phyloP scores from a whole-genome alignment of 2,113 vertebrate species.

The Myodes glareolus region DNA sequence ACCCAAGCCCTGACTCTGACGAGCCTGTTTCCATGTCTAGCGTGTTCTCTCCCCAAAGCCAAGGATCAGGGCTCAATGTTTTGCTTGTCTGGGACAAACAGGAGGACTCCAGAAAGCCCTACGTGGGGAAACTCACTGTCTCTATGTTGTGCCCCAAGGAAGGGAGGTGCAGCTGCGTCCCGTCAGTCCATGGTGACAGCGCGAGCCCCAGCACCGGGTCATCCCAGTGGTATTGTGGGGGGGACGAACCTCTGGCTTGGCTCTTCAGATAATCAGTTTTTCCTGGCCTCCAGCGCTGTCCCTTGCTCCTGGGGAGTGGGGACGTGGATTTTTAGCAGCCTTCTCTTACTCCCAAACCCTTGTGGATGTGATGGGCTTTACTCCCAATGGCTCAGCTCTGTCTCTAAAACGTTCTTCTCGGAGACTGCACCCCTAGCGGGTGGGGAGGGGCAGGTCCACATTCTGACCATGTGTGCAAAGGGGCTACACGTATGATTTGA shows the following conservation, averaged over 20 bases:
- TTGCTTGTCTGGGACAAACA: constrained; percentile 33
- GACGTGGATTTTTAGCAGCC: constrained; percentile 88
- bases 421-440: background rate
- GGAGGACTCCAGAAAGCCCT: background rate
- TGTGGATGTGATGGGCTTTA: constrained; percentile 80
- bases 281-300: constrained; percentile 38
- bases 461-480: constrained; percentile 56
- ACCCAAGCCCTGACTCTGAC: background rate
- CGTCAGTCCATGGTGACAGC: constrained; percentile 81
- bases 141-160: constrained; percentile 85
- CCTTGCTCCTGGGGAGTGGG: constrained; percentile 60
- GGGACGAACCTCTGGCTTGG: constrained; percentile 66
- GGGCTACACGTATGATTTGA: constrained; percentile 65
- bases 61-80: background rate
- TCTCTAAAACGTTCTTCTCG: constrained; percentile 71
- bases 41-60: background rate
- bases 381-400: constrained; percentile 76
- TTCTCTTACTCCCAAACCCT: constrained; percentile 85
- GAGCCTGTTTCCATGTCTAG: background rate
- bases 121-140: constrained; percentile 73
- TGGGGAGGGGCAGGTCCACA: background rate
- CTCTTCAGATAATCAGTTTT: constrained; percentile 62
- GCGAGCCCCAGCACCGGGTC: constrained; percentile 79
- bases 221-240: constrained; percentile 83
- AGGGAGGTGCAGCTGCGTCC: constrained; percentile 78